These are phyloP conservation scores for Drosophila micromelanica DNA, from an alignment of 1,140 invertebrate species.

Conservation along the genomic window DNA sequence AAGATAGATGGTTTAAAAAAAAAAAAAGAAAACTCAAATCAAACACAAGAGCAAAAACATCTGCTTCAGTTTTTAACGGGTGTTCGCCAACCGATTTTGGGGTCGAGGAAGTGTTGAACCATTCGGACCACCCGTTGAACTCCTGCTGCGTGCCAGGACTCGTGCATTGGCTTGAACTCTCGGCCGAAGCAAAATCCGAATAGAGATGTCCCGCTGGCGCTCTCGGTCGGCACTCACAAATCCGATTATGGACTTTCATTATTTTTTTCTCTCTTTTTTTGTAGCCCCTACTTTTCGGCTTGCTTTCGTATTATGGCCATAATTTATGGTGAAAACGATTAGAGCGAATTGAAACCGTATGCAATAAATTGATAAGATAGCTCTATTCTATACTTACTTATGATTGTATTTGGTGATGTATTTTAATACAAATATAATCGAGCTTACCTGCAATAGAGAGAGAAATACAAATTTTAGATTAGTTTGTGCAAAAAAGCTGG, in stretches of 20 bases:
- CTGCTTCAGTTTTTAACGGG: conserved; percentile 54
- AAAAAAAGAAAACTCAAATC: conserved; percentile 22
- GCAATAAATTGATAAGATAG: conserved; percentile 58
- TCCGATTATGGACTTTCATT: conserved; percentile 72
- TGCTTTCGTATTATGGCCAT: conserved; percentile 59
- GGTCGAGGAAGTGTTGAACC: conserved; percentile 68
- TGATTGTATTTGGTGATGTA: not conserved
- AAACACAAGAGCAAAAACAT: conserved; percentile 48
- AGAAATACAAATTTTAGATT: conserved; percentile 19
- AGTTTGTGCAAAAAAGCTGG: not conserved
- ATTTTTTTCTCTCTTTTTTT: not conserved
- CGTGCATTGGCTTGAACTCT: conserved; percentile 63
- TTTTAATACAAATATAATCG: conserved; percentile 52
- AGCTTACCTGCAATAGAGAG: conserved; percentile 64
- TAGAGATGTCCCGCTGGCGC: conserved; percentile 79
- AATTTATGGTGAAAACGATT: conserved; percentile 79
- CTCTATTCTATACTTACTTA: conserved; percentile 7
- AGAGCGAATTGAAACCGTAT: conserved; percentile 35
- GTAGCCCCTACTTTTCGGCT: conserved; percentile 5
- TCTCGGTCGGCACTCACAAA: conserved; percentile 50
- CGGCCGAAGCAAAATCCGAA: conserved; percentile 27
- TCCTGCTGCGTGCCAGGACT: conserved; percentile 71
- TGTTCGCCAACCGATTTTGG: conserved; percentile 41
- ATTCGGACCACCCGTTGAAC: conserved; percentile 69
- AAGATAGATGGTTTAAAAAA: conserved; percentile 17